Conservation (phyloP, 1,140 invertebrate species). For the Apis cerana region DNA sequence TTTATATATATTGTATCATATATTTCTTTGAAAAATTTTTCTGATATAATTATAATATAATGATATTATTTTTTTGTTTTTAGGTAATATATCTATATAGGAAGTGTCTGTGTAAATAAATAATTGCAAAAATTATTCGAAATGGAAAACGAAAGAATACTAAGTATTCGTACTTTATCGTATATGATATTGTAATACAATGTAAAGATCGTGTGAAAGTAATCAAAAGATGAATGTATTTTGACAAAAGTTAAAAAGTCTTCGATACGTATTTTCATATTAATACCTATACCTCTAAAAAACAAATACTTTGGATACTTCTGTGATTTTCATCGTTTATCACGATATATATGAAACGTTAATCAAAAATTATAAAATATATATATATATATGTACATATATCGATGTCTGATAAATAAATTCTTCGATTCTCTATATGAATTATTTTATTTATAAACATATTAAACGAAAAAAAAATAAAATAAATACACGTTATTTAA, state of each 20-base stretch:
- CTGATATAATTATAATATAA: background rate
- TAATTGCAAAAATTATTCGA: background rate
- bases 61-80: background rate
- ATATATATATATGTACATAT: constrained; percentile 40
- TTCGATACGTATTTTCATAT: constrained; percentile 55
- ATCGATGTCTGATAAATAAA: constrained; percentile 43
- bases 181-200: constrained; percentile 4
- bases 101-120: background rate
- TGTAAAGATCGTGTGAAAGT: constrained; percentile 3
- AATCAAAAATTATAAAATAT: constrained; percentile 53
- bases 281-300: constrained; percentile 16
- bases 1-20: background rate
- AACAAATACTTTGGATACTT: constrained; percentile 22
- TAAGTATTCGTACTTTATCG: background rate
- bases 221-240: constrained; percentile 41
- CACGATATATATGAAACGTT: constrained; percentile 52
- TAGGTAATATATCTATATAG: background rate
- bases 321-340: constrained; percentile 50
- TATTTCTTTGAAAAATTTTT: background rate
- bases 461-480: background rate
- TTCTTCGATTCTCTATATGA: constrained; percentile 15
- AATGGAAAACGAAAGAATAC: background rate
- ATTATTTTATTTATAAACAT: background rate
- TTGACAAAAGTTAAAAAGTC: constrained; percentile 36
- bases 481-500: too few relatives aligned